A percentile compares a stretch with the other conserved stretches of the same genome.
Conservation (phyloP, 2,888 invertebrate species). For the Siphlonurus alternatus region DNA sequence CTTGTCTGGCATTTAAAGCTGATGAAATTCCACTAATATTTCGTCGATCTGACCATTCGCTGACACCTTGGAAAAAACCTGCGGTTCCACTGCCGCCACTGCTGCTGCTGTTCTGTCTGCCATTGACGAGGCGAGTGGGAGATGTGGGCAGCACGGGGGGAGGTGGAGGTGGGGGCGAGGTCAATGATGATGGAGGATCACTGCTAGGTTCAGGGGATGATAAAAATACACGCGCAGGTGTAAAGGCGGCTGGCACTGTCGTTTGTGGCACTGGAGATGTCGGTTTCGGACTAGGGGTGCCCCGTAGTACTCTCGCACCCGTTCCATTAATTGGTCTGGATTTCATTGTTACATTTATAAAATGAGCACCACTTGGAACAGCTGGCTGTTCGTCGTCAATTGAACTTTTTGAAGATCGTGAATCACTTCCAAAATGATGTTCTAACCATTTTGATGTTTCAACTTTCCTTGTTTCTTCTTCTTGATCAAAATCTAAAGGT, state of each 20-base stretch:
- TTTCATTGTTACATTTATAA: slow-evolving; percentile 63
- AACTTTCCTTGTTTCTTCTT: slow-evolving; percentile 74
- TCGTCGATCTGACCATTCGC: slow-evolving; percentile 57
- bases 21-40: not conserved
- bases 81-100: not conserved
- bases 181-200: no score
- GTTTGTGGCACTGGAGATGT: not conserved
- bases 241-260: slow-evolving; percentile 10
- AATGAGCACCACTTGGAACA: slow-evolving; percentile 32
- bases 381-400: slow-evolving; percentile 42
- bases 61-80: slow-evolving; percentile 54
- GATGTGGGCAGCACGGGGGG: slow-evolving; percentile 2
- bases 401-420: slow-evolving; percentile 56
- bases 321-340: slow-evolving; percentile 29
- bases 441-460: slow-evolving; percentile 86
- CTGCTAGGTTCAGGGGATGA: slow-evolving; percentile 34
- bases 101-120: not conserved
- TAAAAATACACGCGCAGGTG: slow-evolving; percentile 35
- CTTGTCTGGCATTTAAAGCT: slow-evolving; percentile 1
- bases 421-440: slow-evolving; percentile 78
- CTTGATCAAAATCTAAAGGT: slow-evolving; percentile 69
- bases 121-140: not conserved
- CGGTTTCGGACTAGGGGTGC: not conserved
- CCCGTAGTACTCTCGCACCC: not conserved
- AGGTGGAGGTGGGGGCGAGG: slow-evolving; percentile 23